Base-by-base conservation (phyloP, 2,888 invertebrate genomes). In the Leptogaster cylindrica region DNA sequence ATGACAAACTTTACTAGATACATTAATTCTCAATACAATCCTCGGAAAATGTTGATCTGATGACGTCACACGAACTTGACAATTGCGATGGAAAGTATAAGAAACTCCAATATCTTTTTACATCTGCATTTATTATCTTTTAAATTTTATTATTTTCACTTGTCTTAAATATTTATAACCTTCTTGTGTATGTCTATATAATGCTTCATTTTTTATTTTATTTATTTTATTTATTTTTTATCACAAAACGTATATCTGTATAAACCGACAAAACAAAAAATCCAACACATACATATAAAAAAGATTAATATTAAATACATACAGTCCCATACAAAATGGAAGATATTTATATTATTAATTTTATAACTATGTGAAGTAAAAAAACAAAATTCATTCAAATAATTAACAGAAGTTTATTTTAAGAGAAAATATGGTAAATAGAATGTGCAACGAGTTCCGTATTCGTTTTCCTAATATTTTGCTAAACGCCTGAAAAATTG, bases 81-180 rank as follows among this genome's bases (percentile, higher is more conserved):
- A n/a, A n/a, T n/a, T n/a, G n/a, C n/a, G n/a, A n/a, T n/a, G n/a
- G n/a, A 7, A 41, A n/a, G n/a, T 41, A 41, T 12, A 41, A 41
- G 14, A 12, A 7, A 12, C 14, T 10, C n/a, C 14, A 41, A 0
- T 12, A 41, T 48, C 48, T 48, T 48, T 48, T 48, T 61, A 41
- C 27, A 44, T 61, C 44, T 61, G 61, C 44, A 61, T 61, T 61
- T 61, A 61, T 61, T 61, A 20, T 52, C 36, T 55, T 55, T 55
- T 36, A 55, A 36, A 28, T 61, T 61, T 44, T 61, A 28, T 44
- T 44, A 44, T 61, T 44, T 61, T 61, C 61, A 61, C 28, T 61
- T 61, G 61, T 61, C 61, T 61, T 61, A 61, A 61, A 61, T 61
- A 61, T 61, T 61, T 61, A 61, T 61, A 61, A 61, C 61, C 61